phyloP scores from a whole-genome alignment of 2,113 vertebrate species.

The Dromas ardeola region DNA sequence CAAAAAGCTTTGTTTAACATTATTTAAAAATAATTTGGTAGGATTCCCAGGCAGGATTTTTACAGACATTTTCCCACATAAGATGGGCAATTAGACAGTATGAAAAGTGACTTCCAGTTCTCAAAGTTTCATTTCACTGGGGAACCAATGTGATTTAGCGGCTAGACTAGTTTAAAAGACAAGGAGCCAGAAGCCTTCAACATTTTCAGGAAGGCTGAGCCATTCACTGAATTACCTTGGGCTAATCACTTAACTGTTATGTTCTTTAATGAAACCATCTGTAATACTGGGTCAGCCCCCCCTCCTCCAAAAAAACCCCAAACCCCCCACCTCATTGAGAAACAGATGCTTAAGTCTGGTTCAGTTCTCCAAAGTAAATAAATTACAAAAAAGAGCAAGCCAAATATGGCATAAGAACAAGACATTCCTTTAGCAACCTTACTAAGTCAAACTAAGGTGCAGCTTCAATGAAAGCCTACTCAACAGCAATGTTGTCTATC shows the following conservation, averaged over 20 bases:
- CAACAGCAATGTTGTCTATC: not conserved
- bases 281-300: not conserved
- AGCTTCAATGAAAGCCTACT: not conserved
- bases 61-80: constrained; percentile 19
- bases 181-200: not conserved
- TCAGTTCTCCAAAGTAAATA: constrained; percentile 3
- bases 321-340: not conserved
- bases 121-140: constrained; percentile 32
- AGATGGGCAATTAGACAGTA: not conserved
- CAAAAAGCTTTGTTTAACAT: not conserved
- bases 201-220: not conserved
- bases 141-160: constrained; percentile 8
- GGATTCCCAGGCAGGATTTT: constrained; percentile 23
- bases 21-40: not conserved
- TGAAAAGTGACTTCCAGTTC: constrained; percentile 18
- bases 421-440: not conserved
- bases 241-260: not conserved
- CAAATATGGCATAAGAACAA: not conserved
- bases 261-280: not conserved
- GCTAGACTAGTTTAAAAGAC: constrained; percentile 20
- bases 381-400: not conserved
- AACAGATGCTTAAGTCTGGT: not conserved
- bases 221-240: not conserved
- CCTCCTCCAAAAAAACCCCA: not conserved
- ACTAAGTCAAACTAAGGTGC: not conserved